A percentile compares a stretch with the other conserved stretches of the same genome.
These are phyloP conservation scores for Latrodectus geometricus DNA, from an alignment of 1,140 invertebrate species.

Conservation along the genomic window DNA sequence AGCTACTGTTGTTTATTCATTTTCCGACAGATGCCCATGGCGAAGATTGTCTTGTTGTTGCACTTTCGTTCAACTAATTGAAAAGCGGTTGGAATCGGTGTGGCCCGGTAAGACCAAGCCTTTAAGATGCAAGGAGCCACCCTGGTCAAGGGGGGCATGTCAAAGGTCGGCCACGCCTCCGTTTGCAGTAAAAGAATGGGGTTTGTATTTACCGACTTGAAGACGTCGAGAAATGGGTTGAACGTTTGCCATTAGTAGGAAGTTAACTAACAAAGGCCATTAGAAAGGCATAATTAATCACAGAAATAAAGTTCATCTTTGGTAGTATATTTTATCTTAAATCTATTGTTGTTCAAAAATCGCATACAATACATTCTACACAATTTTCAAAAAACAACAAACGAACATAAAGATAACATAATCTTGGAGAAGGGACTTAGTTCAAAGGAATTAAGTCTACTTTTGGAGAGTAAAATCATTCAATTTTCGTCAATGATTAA, in stretches of 20 bases:
- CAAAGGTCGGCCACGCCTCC: background rate
- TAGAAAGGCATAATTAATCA: background rate
- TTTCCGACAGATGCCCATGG: background rate
- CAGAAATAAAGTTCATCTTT: too few species aligned
- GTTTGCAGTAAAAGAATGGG: background rate
- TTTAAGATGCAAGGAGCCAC: background rate
- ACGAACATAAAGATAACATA: too few species aligned
- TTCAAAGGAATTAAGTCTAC: too few species aligned
- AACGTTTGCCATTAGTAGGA: background rate
- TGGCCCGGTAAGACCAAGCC: background rate
- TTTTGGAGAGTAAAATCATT: too few species aligned
- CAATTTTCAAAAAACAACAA: too few species aligned
- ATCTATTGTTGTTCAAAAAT: too few species aligned
- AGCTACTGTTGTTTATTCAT: too few species aligned
- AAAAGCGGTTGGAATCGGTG: background rate
- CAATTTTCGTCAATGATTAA: too few species aligned
- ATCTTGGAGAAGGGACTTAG: too few species aligned
- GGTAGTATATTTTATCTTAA: too few species aligned
- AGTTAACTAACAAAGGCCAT: background rate
- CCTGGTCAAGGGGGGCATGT: background rate
- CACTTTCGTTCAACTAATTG: background rate
- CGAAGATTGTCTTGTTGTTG: background rate
- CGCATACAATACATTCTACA: too few species aligned
- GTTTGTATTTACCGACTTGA: background rate
- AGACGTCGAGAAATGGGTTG: too few species aligned